Percentiles rank a stretch among this genome's conserved stretches.
Evolutionary conservation across 2,797 vertebrate species (phyloP).

Genomic region (Melanogrammus aeglefinus): DNA sequence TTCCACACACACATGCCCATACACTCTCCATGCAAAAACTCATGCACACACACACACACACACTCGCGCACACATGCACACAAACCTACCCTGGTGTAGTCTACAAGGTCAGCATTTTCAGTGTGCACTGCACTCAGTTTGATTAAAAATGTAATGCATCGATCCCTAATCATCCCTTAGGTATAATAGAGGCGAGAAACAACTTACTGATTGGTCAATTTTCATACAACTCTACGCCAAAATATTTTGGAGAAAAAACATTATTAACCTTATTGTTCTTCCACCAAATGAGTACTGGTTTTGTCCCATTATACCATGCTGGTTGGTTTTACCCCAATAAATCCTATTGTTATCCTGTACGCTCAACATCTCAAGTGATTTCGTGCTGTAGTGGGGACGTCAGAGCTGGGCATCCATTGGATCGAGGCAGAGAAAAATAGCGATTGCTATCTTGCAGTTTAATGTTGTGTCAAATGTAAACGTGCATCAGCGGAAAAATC

Average conservation of each 20-base stretch:
- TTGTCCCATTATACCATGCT: slow-evolving; percentile 51
- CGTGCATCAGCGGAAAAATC: slow-evolving; percentile 33
- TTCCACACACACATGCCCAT: slow-evolving; percentile 2
- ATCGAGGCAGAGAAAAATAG: slow-evolving; percentile 15
- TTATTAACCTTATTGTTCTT: slow-evolving; percentile 21
- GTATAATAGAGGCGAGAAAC: neutral
- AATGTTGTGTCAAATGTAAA: slow-evolving; percentile 42
- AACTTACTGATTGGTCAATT: neutral
- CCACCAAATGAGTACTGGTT: slow-evolving; percentile 51
- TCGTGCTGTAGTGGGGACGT: slow-evolving; percentile 44
- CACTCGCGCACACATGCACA: slow-evolving; percentile 1
- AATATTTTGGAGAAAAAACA: slow-evolving; percentile 1
- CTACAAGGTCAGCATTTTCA: slow-evolving; percentile 60
- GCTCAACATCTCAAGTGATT: slow-evolving; percentile 60
- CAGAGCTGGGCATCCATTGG: slow-evolving; percentile 16
- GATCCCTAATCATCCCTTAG: slow-evolving; percentile 38
- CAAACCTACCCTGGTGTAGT: neutral
- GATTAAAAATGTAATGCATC: slow-evolving; percentile 67
- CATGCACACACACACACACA: slow-evolving; percentile 7
- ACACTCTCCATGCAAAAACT: neutral
- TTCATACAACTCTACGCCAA: neutral
- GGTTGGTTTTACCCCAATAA: slow-evolving; percentile 63
- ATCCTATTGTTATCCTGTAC: slow-evolving; percentile 62
- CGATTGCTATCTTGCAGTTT: slow-evolving; percentile 7
- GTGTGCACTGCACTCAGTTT: slow-evolving; percentile 67